phyloP scores from a whole-genome alignment of 1,140 invertebrate species.

The Venustaconcha ellipsiformis region DNA sequence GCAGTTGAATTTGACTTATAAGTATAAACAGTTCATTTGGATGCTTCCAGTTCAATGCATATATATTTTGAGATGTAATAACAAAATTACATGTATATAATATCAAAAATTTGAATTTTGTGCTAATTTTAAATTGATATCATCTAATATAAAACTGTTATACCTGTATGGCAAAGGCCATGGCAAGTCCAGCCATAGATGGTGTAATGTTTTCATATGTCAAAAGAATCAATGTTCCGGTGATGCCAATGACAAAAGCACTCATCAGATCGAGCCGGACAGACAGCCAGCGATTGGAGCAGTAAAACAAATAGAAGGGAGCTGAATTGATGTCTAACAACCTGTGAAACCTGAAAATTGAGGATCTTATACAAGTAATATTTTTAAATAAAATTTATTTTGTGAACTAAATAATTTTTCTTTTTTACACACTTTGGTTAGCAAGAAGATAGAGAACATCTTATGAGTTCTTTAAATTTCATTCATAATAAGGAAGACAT shows the following conservation, averaged over 20 bases:
- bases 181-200: constrained; percentile 77
- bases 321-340: constrained; percentile 73
- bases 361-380: neutral
- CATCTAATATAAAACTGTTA: neutral
- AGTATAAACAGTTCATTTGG: neutral
- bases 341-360: constrained; percentile 71
- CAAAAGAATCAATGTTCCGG: constrained; percentile 73
- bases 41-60: neutral
- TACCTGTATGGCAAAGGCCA: constrained; percentile 76
- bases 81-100: no score
- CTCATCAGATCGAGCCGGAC: constrained; percentile 76
- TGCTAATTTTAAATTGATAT: no score
- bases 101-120: no score
- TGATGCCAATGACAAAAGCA: constrained; percentile 67
- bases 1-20: no score
- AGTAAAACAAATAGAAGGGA: constrained; percentile 73
- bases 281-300: constrained; percentile 78
- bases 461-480: no score
- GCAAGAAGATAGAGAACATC: no score
- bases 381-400: no score
- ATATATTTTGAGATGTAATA: no score
- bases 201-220: constrained; percentile 72
- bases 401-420: no score
- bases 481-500: no score
- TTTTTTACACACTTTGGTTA: no score